A percentile compares a stretch with the other conserved stretches of the same genome.
Conservation (phyloP, 2,797 vertebrate species). For the Smutsia temminckii region DNA sequence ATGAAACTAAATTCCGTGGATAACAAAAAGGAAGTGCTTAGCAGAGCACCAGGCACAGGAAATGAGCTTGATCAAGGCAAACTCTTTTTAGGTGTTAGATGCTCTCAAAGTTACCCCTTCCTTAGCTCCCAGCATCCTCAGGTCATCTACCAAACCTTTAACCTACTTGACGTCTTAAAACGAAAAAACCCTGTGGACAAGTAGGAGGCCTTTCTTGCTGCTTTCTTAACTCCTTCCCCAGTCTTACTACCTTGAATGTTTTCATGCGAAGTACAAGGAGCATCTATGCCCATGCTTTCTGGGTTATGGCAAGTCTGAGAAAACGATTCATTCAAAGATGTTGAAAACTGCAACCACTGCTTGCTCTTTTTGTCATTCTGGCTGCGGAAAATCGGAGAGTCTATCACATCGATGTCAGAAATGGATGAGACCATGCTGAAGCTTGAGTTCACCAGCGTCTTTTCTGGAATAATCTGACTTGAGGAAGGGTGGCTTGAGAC, state of each 20-base stretch:
- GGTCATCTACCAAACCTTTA: background rate
- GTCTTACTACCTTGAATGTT: slow-evolving; percentile 66
- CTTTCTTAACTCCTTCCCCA: background rate
- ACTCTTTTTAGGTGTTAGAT: background rate
- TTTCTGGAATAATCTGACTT: background rate
- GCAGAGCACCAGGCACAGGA: background rate
- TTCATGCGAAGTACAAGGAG: slow-evolving; percentile 7
- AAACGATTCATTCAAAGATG: background rate
- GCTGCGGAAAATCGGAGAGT: background rate
- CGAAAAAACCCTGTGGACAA: background rate
- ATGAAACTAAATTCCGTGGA: background rate
- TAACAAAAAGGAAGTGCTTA: background rate
- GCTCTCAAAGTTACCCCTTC: background rate
- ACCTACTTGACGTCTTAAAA: background rate
- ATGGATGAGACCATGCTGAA: background rate
- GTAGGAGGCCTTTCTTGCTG: background rate
- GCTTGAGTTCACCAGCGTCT: background rate
- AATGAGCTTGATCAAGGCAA: background rate
- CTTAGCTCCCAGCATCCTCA: background rate
- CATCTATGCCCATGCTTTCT: background rate
- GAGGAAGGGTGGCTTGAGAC: background rate
- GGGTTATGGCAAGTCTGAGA: background rate
- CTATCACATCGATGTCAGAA: background rate
- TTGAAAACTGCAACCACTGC: background rate
- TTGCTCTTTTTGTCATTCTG: background rate